Percentiles rank a stretch among this genome's conserved stretches.
Evolutionary conservation across 1,140 invertebrate genomes (phyloP).

Genomic region (Hyles vespertilio): DNA sequence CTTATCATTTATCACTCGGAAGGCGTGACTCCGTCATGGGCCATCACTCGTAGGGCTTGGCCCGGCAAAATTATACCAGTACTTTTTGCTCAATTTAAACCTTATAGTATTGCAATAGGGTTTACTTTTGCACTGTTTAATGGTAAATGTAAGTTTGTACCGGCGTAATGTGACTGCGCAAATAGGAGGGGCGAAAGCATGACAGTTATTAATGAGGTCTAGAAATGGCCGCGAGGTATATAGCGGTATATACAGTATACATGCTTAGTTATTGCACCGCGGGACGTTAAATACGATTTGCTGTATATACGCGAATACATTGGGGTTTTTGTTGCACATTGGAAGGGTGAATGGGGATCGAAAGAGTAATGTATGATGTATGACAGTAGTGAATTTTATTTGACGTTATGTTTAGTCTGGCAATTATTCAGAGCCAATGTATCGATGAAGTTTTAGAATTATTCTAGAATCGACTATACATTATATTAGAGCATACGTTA

Average conservation of each 20-base stretch:
- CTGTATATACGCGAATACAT: no score
- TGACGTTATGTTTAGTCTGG: no score
- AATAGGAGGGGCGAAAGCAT: slow-evolving; percentile 38
- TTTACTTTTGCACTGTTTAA: not conserved
- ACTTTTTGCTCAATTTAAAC: not conserved
- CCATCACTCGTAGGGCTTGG: slow-evolving; percentile 10
- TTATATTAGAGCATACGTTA: no score
- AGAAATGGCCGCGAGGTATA: not conserved
- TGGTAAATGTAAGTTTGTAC: slow-evolving; percentile 9
- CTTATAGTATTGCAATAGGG: slow-evolving; percentile 8
- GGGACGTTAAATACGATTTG: slow-evolving; percentile 8
- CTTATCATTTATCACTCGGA: slow-evolving; percentile 1
- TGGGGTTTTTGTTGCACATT: no score
- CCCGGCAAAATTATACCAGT: not conserved
- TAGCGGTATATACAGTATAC: not conserved
- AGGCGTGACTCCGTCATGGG: slow-evolving; percentile 15
- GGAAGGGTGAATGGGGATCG: no score
- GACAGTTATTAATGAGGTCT: slow-evolving; percentile 58
- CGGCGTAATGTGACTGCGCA: slow-evolving; percentile 46
- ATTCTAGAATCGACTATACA: no score
- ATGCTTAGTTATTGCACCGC: not conserved
- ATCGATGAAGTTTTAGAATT: no score
- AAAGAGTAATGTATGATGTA: no score
- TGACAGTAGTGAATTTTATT: no score
- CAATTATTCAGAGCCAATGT: no score